Conservation (phyloP, 1,140 invertebrate species). For the Brachionus angularis region DNA sequence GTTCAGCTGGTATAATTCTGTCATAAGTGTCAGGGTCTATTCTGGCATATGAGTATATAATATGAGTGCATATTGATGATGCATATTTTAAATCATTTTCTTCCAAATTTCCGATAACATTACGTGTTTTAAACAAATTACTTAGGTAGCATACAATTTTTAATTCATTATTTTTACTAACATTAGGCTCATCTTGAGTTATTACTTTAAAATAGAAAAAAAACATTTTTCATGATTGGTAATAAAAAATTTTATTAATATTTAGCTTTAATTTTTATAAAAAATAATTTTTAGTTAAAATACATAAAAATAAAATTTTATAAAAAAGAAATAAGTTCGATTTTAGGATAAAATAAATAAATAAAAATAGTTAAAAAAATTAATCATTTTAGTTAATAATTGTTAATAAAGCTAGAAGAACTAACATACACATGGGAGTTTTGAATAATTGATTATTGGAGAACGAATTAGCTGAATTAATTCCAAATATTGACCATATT, state of each 20-base stretch:
- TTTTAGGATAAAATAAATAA: constrained; percentile 14
- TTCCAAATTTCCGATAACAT: neutral
- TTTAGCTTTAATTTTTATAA: no score
- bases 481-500: constrained; percentile 38
- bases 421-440: constrained; percentile 9
- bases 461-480: constrained; percentile 7
- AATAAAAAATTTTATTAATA: constrained; percentile 1
- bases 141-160: constrained; percentile 30
- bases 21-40: neutral
- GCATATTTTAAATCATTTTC: neutral
- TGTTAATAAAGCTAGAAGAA: constrained; percentile 5
- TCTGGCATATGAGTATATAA: constrained; percentile 28
- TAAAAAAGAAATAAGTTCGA: neutral
- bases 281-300: neutral
- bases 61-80: neutral
- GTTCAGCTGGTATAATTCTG: neutral
- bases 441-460: neutral
- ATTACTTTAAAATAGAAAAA: no score
- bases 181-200: no score
- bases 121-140: neutral
- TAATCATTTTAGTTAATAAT: neutral
- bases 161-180: no score
- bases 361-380: neutral
- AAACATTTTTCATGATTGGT: neutral
- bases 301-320: neutral